Evolutionary conservation across 2,888 invertebrate species (phyloP).

Genomic region (Incurvaria masculella): DNA sequence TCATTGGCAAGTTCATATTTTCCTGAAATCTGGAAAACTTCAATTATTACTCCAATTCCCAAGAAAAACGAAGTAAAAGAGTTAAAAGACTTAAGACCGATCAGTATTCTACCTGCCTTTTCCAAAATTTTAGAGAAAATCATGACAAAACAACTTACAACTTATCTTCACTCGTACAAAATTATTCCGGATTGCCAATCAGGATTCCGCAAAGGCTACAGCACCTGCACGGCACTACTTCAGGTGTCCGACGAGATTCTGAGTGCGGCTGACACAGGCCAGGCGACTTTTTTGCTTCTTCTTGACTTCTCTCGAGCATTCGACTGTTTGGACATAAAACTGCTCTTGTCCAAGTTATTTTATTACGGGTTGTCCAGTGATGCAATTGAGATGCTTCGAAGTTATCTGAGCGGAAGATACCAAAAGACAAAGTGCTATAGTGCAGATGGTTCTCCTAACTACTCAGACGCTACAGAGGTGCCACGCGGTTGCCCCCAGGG

Average conservation of each 20-base stretch:
- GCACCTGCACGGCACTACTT: constrained; percentile 20
- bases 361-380: constrained; percentile 9
- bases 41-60: constrained; percentile 17
- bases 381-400: not conserved
- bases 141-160: constrained; percentile 13
- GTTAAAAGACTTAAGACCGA: constrained; percentile 18
- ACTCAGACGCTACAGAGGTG: not conserved
- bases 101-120: constrained; percentile 15
- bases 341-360: constrained; percentile 14
- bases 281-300: constrained; percentile 15
- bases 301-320: constrained; percentile 23
- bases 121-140: constrained; percentile 17
- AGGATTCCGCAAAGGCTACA: constrained; percentile 17
- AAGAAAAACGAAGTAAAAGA: constrained; percentile 14
- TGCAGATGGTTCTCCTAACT: not conserved
- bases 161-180: constrained; percentile 15
- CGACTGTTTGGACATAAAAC: constrained; percentile 17
- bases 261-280: constrained; percentile 15
- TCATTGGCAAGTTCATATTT: constrained; percentile 10
- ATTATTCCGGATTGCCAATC: constrained; percentile 19
- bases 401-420: not conserved
- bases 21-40: constrained; percentile 18
- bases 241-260: constrained; percentile 19
- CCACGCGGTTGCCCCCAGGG: not conserved
- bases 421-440: not conserved